Evolutionary conservation across 1,140 invertebrate genomes (phyloP), one percentile per base, ranked within the genome.

Genomic region (Lordiphosa stackelbergi): DNA sequence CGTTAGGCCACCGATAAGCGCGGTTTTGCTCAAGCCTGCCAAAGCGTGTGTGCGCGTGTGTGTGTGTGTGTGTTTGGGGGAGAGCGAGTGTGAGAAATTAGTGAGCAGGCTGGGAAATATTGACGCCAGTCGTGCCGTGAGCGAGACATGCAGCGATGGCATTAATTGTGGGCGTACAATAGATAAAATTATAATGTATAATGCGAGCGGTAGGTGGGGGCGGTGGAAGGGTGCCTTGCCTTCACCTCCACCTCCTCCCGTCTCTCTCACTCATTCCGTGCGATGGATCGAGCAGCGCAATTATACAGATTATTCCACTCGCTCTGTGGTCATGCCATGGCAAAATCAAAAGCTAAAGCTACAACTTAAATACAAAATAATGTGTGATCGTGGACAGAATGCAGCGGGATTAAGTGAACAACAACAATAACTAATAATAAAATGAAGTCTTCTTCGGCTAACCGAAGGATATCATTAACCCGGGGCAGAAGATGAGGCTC

Each of bases 21-120:
- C 94, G 40, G 94, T 90, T 86, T 94, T 94, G 42, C 94, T 94
- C 40, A 94, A 92, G 77, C 94, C 95, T 95, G 86, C 51, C 53
- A 22, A 53, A 69, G 47, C 7, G 35, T 52, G 6, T 22, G 40
- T 35, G 52, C 51, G 60, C 53, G 38, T 51, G 62, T 47, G 58
- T 53, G 53, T 19, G 52, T 47, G 42, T 11, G n/a, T 5, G 51
- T 11, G 5, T 24, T 12, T 31, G 10, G 7, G 22, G 37, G 34
- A 54, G 64, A 62, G 69, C 73, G 42, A 73, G 74, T 73, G 70
- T 79, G 75, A 79, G 69, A 79, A 74, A 78, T 70, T 78, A 77
- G 62, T 83, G 48, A 66, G 65, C 19, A 31, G 62, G 36, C 19
- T 60, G 48, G 52, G 47, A 22, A 46, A 60, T 55, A 66, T n/a